Evolutionary conservation across 2,888 invertebrate genomes (phyloP).

Genomic region (Zeuzera pyrina): DNA sequence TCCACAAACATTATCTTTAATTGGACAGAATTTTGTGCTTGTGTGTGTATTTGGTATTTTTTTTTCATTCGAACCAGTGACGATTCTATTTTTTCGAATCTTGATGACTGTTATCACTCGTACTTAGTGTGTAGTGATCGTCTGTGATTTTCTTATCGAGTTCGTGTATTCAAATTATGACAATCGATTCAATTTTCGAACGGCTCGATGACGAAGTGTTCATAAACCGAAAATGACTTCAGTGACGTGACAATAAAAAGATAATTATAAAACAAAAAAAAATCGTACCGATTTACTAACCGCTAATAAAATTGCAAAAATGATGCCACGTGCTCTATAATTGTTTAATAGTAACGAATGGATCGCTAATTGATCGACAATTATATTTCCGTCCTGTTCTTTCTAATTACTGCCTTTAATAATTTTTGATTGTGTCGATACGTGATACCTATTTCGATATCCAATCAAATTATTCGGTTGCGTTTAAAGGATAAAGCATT

Average conservation of each 20-base stretch:
- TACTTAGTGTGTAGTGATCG: slow-evolving; percentile 55
- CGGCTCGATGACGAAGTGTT: too few species aligned
- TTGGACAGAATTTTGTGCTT: slow-evolving; percentile 69
- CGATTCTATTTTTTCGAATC: slow-evolving; percentile 61
- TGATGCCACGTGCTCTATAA: slow-evolving; percentile 57
- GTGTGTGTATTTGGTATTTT: slow-evolving; percentile 51
- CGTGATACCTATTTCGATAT: slow-evolving; percentile 7
- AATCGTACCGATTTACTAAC: slow-evolving; percentile 10
- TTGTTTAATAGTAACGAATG: slow-evolving; percentile 47
- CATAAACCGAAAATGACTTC: slow-evolving; percentile 52
- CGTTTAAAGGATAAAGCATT: slow-evolving; percentile 11
- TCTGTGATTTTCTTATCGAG: slow-evolving; percentile 29
- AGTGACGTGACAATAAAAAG: slow-evolving; percentile 44
- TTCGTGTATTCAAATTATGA: slow-evolving; percentile 17
- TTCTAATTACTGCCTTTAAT: slow-evolving; percentile 45
- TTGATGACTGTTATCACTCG: slow-evolving; percentile 65
- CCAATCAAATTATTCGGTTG: slow-evolving; percentile 8
- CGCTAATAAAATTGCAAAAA: slow-evolving; percentile 32
- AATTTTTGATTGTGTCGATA: slow-evolving; percentile 40
- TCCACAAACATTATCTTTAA: slow-evolving; percentile 73
- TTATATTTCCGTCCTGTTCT: slow-evolving; percentile 53
- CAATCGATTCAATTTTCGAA: slow-evolving; percentile 18
- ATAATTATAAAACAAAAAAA: too few species aligned
- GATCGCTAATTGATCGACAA: slow-evolving; percentile 50
- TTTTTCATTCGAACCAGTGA: slow-evolving; percentile 54